Conservation (phyloP, 2,888 invertebrate species). For the Phragmatobia fuliginosa region DNA sequence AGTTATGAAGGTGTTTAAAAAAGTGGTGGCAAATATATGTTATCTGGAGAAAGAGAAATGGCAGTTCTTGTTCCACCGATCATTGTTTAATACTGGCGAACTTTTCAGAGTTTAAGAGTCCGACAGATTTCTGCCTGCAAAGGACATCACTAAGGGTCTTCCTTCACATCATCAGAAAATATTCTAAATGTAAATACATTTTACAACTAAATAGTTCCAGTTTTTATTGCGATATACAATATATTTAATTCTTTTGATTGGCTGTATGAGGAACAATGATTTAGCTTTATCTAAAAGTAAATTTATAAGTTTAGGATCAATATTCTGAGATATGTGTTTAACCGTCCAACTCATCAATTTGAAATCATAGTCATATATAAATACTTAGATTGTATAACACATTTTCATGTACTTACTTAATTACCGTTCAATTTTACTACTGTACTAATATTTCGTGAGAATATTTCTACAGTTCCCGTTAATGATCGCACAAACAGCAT, state of each 20-base stretch:
- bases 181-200: neutral
- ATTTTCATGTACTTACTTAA: neutral
- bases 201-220: neutral
- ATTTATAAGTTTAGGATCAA: too few relatives aligned
- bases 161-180: neutral
- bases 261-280: neutral
- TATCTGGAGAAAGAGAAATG: neutral
- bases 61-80: neutral
- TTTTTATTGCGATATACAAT: neutral
- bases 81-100: too few relatives aligned
- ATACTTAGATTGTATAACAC: too few relatives aligned
- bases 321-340: too few relatives aligned
- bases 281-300: neutral
- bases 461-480: neutral
- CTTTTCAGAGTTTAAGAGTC: neutral
- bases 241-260: neutral
- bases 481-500: neutral
- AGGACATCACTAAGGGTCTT: neutral
- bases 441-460: neutral
- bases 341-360: too few relatives aligned
- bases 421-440: neutral
- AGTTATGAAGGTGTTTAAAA: conserved; percentile 5
- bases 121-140: neutral
- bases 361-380: neutral
- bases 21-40: neutral